These are phyloP conservation scores for Parnassius orleans DNA, from an alignment of 2,888 invertebrate genomes.

Conservation along the genomic window DNA sequence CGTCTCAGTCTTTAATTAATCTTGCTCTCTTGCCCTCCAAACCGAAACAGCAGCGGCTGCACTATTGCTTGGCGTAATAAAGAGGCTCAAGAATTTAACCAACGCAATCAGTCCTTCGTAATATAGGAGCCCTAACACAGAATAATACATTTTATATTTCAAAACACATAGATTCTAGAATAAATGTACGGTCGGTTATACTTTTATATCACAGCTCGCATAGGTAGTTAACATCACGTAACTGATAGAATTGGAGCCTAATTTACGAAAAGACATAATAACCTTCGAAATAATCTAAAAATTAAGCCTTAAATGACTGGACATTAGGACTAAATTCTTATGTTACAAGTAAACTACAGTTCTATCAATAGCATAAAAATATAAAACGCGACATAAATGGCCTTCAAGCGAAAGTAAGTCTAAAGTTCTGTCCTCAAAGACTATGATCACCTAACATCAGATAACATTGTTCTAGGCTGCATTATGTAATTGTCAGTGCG, in stretches of 20 bases:
- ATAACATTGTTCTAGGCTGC: conserved; percentile 61
- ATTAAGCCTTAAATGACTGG: conserved; percentile 35
- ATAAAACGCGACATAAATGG: conserved; percentile 46
- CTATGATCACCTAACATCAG: conserved; percentile 52
- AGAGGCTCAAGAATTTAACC: too few species aligned
- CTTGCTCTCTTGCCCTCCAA: too few species aligned
- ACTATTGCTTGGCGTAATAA: too few species aligned
- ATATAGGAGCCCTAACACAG: too few species aligned
- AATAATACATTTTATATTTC: too few species aligned
- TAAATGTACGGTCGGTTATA: conserved; percentile 1
- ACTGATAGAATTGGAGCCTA: conserved; percentile 54
- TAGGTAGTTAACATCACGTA: conserved; percentile 73
- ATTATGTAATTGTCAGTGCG: conserved; percentile 70
- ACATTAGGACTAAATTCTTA: conserved; percentile 47
- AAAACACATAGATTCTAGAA: too few species aligned
- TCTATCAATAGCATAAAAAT: conserved; percentile 47
- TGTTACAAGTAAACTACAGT: conserved; percentile 24
- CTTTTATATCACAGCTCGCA: conserved; percentile 53
- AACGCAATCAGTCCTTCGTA: too few species aligned
- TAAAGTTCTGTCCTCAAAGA: conserved; percentile 53
- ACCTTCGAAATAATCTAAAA: conserved; percentile 34
- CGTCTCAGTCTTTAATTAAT: too few species aligned
- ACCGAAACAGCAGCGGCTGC: too few species aligned
- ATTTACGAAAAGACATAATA: conserved; percentile 43
- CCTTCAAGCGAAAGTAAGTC: conserved; percentile 64